Percentiles rank a stretch among this genome's conserved stretches.
phyloP scores from a whole-genome alignment of 2,888 invertebrate species.

The Altica lythri region DNA sequence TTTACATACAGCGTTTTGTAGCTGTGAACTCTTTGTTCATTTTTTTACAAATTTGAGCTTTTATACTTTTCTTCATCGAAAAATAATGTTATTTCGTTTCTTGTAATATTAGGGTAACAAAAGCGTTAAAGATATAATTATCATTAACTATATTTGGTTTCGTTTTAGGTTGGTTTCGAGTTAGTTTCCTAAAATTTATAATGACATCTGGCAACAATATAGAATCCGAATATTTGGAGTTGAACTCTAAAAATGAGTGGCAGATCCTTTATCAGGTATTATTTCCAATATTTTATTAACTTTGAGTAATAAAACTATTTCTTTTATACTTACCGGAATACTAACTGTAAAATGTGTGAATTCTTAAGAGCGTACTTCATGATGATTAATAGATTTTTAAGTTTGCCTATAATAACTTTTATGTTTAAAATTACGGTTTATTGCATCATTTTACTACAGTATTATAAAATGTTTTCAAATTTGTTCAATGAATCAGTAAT shows the following conservation, averaged over 20 bases:
- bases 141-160: not conserved
- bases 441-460: no score
- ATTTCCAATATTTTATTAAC: no score
- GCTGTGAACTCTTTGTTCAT: constrained; percentile 28
- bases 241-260: constrained; percentile 74
- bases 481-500: no score
- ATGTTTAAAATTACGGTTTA: no score
- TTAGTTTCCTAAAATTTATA: constrained; percentile 33
- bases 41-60: constrained; percentile 28
- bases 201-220: constrained; percentile 60
- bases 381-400: not conserved
- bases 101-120: constrained; percentile 36
- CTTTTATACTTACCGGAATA: not conserved
- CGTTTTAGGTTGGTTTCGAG: constrained; percentile 22
- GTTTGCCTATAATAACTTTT: not conserved
- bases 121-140: constrained; percentile 16
- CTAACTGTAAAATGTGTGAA: constrained; percentile 1
- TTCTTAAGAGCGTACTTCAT: no score
- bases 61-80: constrained; percentile 44
- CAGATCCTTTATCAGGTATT: constrained; percentile 72
- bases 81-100: constrained; percentile 49
- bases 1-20: constrained; percentile 24
- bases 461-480: no score
- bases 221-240: constrained; percentile 74
- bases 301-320: no score